A percentile compares a stretch with the other conserved stretches of the same genome.
These are phyloP conservation scores for Drosophila neonasuta DNA, from an alignment of 2,888 invertebrate genomes.

Conservation along the genomic window DNA sequence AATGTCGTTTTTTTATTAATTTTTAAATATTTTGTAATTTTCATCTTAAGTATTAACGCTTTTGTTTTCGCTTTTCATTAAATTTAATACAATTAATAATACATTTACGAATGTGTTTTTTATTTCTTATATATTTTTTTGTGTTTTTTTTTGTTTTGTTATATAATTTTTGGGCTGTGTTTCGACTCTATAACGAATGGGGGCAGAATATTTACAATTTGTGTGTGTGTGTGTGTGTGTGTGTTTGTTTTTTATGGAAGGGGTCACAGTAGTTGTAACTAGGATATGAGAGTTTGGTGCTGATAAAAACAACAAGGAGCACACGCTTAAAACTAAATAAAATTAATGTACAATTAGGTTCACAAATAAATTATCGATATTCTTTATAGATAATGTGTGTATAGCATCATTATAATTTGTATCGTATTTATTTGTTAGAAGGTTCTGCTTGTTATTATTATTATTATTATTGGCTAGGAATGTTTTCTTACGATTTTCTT, in stretches of 20 bases:
- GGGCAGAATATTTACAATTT: constrained; percentile 65
- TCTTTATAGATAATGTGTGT: constrained; percentile 16
- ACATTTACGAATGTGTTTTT: constrained; percentile 58
- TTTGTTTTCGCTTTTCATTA: constrained; percentile 40
- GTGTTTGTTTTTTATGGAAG: background rate
- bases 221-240: constrained; percentile 37
- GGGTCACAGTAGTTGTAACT: constrained; percentile 36
- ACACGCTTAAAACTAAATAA: constrained; percentile 71
- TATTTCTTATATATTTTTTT: constrained; percentile 35
- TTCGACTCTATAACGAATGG: constrained; percentile 61
- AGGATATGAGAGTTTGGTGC: constrained; percentile 55
- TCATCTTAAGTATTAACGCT: constrained; percentile 46
- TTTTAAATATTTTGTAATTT: constrained; percentile 60
- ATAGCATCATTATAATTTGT: constrained; percentile 20
- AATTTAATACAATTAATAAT: constrained; percentile 72
- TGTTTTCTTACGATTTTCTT: constrained; percentile 52
- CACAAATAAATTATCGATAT: constrained; percentile 66
- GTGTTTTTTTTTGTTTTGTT: constrained; percentile 20
- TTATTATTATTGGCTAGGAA: constrained; percentile 69
- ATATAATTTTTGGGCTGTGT: constrained; percentile 35
- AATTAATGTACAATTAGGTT: constrained; percentile 68
- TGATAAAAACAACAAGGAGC: constrained; percentile 67
- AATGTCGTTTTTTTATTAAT: constrained; percentile 49
- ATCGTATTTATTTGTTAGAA: constrained; percentile 1
- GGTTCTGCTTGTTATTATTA: constrained; percentile 10